A percentile compares a stretch with the other conserved stretches of the same genome.
Conservation (phyloP, 2,797 vertebrate genomes). For the Moxostoma hubbsi region DNA sequence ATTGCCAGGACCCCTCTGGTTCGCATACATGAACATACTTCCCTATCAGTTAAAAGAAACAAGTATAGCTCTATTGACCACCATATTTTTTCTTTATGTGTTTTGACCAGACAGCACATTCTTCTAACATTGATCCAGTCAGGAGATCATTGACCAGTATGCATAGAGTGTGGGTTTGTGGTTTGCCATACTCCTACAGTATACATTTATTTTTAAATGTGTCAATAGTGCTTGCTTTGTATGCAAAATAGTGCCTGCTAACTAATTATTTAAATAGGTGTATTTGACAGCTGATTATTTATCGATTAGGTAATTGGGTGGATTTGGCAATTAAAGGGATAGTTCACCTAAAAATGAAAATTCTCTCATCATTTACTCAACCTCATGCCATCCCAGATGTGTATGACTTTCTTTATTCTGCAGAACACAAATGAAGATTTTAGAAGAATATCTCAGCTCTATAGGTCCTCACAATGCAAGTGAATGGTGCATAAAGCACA, state of each 20-base stretch:
- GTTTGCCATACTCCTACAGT: slow-evolving; percentile 16
- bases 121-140: slow-evolving; percentile 46
- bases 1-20: slow-evolving; percentile 65
- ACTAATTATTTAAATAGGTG: slow-evolving; percentile 1
- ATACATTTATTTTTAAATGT: not conserved
- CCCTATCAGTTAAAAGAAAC: slow-evolving; percentile 50
- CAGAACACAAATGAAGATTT: too few species aligned
- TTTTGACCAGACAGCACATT: slow-evolving; percentile 34
- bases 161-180: slow-evolving; percentile 54
- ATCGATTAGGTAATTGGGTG: slow-evolving; percentile 13
- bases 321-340: slow-evolving; percentile 32
- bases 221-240: slow-evolving; percentile 3
- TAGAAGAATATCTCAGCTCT: too few species aligned
- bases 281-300: not conserved
- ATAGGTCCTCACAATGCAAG: too few species aligned
- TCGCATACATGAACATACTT: slow-evolving; percentile 60
- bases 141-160: slow-evolving; percentile 51
- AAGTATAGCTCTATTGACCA: slow-evolving; percentile 45
- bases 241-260: slow-evolving; percentile 15
- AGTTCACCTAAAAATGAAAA: too few species aligned
- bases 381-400: too few species aligned
- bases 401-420: too few species aligned
- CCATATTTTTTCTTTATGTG: slow-evolving; percentile 31
- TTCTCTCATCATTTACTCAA: too few species aligned
- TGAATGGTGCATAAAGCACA: too few species aligned